These are phyloP conservation scores for Lomographa bimaculata DNA, from an alignment of 2,888 invertebrate genomes.

Conservation along the genomic window DNA sequence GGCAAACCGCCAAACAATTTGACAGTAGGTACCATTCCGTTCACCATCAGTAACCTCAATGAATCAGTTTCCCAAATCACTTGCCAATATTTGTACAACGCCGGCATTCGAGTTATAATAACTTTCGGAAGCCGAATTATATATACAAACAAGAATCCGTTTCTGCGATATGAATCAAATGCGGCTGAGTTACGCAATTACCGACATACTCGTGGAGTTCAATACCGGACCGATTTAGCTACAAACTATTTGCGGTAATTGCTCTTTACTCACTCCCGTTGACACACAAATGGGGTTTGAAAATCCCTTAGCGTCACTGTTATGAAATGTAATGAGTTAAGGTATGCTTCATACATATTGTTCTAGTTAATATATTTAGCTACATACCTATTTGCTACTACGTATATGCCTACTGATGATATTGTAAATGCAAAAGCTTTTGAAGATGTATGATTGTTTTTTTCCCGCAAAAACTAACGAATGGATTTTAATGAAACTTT, in stretches of 20 bases:
- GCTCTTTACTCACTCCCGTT: constrained; percentile 4
- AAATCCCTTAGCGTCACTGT: too few relatives aligned
- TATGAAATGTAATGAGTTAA: too few relatives aligned
- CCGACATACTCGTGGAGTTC: constrained; percentile 19
- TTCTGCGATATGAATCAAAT: constrained; percentile 43
- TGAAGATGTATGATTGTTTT: too few relatives aligned
- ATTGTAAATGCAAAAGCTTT: too few relatives aligned
- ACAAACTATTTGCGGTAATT: constrained; percentile 39
- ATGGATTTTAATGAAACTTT: too few relatives aligned
- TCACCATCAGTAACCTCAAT: constrained; percentile 8
- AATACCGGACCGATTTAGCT: constrained; percentile 53
- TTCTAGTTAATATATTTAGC: too few relatives aligned
- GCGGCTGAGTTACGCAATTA: constrained; percentile 41
- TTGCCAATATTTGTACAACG: constrained; percentile 30
- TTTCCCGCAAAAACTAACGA: too few relatives aligned
- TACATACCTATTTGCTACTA: too few relatives aligned
- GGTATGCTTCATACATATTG: too few relatives aligned
- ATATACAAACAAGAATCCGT: constrained; percentile 39
- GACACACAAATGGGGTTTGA: constrained; percentile 3
- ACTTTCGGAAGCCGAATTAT: constrained; percentile 43
- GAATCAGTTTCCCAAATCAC: constrained; percentile 14
- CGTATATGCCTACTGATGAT: too few relatives aligned
- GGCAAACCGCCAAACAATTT: constrained; percentile 6
- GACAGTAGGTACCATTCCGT: not conserved
- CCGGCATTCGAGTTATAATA: constrained; percentile 38